phyloP scores from a whole-genome alignment of 2,113 vertebrate genomes.

The Syngnathus scovelli region DNA sequence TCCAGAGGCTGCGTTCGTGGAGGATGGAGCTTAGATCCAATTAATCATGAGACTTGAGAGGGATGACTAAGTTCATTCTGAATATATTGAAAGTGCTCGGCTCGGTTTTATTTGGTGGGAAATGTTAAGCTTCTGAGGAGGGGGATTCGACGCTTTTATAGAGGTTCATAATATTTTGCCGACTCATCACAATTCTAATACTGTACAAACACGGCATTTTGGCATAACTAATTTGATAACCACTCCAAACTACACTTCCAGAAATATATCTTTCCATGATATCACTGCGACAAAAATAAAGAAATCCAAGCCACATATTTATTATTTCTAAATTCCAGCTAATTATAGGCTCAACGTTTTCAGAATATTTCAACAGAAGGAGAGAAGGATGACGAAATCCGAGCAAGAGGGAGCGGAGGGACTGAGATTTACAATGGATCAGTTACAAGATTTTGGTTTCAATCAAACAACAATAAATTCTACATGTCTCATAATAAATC shows the following conservation, averaged over 20 bases:
- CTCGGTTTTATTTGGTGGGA: background rate
- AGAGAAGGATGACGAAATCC: slow-evolving; percentile 12
- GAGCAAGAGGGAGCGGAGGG: background rate
- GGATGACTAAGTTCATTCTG: background rate
- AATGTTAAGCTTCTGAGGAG: background rate
- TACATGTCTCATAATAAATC: slow-evolving; percentile 38
- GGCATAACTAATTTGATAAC: background rate
- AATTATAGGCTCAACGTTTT: slow-evolving; percentile 17
- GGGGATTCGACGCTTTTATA: background rate
- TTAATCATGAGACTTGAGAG: background rate
- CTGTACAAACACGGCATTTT: no score
- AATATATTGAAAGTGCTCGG: background rate
- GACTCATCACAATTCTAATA: no score
- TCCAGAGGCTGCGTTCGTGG: background rate
- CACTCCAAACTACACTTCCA: background rate
- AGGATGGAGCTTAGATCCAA: background rate
- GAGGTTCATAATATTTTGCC: no score
- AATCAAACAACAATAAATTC: slow-evolving; percentile 58
- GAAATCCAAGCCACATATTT: background rate
- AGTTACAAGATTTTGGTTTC: slow-evolving; percentile 34
- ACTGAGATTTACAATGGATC: slow-evolving; percentile 25
- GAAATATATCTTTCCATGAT: background rate
- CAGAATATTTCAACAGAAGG: slow-evolving; percentile 4
- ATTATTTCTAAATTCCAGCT: background rate
- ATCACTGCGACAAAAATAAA: background rate